phyloP scores from a whole-genome alignment of 2,113 vertebrate species.

The Strix aluco region DNA sequence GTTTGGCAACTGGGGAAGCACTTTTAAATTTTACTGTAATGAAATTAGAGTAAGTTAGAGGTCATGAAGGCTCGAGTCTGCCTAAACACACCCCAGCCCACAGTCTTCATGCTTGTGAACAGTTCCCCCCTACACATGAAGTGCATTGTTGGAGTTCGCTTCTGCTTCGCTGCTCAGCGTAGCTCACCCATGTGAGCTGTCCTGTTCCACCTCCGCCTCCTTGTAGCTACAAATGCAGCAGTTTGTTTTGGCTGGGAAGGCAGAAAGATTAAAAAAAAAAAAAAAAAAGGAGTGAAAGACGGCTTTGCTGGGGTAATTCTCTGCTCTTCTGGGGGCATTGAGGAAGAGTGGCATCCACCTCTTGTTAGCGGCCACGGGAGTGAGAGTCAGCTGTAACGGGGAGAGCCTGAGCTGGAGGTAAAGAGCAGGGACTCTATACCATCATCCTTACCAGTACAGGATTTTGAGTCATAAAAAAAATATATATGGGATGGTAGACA shows the following conservation, averaged over 20 bases:
- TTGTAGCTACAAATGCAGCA: not conserved
- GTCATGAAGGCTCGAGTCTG: not conserved
- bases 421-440: not conserved
- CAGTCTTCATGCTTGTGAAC: not conserved
- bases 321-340: not conserved
- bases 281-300: not conserved
- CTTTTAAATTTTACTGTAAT: not conserved
- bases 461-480: not conserved
- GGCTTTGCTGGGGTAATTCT: not conserved
- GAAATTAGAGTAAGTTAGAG: not conserved
- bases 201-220: not conserved
- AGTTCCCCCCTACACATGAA: not conserved
- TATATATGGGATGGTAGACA: not conserved
- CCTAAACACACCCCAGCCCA: not conserved
- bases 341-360: not conserved
- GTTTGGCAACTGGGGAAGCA: not conserved
- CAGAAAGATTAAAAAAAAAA: not conserved
- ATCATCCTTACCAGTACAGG: not conserved
- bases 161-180: not conserved
- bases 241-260: not conserved
- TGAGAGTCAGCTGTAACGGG: not conserved
- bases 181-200: not conserved
- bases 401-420: not conserved
- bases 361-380: rapidly evolving
- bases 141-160: not conserved